These are phyloP conservation scores for Monochamus alternatus DNA, from an alignment of 2,888 invertebrate species.

Conservation along the genomic window DNA sequence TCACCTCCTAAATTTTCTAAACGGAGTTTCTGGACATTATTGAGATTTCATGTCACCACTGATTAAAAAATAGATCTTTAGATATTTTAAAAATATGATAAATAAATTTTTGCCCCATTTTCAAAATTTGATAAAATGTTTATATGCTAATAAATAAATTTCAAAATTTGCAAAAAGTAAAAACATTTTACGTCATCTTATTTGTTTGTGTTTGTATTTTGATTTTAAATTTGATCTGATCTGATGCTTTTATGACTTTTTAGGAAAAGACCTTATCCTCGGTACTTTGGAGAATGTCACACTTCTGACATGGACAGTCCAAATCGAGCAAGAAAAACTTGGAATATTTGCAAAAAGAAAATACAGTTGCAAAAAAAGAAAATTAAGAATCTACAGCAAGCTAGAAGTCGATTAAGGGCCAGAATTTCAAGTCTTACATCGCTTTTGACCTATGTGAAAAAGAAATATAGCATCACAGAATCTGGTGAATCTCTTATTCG, in stretches of 20 bases:
- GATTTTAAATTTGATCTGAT: neutral
- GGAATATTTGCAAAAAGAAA: conserved; percentile 1
- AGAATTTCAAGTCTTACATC: conserved; percentile 4
- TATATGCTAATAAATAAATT: too few relatives aligned
- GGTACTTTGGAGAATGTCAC: conserved; percentile 6
- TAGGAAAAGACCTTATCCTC: neutral
- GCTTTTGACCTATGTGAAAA: neutral
- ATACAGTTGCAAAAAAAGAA: neutral
- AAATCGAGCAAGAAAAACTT: conserved; percentile 2
- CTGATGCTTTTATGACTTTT: neutral
- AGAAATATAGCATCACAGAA: conserved; percentile 12
- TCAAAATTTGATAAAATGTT: too few relatives aligned
- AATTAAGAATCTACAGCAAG: neutral
- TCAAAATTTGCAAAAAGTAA: too few relatives aligned
- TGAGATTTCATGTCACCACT: too few relatives aligned
- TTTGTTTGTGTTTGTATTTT: neutral
- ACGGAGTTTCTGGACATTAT: too few relatives aligned
- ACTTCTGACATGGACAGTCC: conserved; percentile 12
- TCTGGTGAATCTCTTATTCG: neutral
- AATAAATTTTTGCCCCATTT: too few relatives aligned
- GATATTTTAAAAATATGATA: too few relatives aligned
- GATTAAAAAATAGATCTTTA: too few relatives aligned
- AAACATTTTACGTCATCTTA: too few relatives aligned
- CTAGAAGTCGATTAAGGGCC: neutral
- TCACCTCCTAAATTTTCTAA: too few relatives aligned